Evolutionary conservation across 2,888 invertebrate genomes (phyloP).

Genomic region (Cordylochernes scorpioides): DNA sequence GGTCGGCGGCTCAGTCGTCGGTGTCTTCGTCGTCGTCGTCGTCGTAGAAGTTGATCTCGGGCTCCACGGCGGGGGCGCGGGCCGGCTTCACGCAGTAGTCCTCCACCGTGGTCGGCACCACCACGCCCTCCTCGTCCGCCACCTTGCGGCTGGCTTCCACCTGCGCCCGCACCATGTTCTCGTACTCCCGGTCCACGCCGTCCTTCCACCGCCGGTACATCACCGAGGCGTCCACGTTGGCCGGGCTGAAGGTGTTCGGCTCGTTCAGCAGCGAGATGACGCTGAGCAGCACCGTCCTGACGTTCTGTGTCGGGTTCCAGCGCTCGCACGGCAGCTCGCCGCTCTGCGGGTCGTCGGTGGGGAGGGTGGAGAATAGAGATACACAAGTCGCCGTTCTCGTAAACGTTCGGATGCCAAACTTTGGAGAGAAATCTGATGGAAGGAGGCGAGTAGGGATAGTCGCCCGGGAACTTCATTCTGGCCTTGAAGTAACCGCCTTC

Average conservation of each 20-base stretch:
- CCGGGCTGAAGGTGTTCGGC: constrained; percentile 54
- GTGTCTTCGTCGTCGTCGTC: too few species aligned
- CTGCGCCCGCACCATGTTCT: constrained; percentile 94
- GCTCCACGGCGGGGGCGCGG: too few species aligned
- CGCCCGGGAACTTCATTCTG: constrained; percentile 89
- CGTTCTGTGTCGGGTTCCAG: constrained; percentile 99
- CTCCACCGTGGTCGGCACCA: constrained; percentile 84
- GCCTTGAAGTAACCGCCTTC: constrained; percentile 99
- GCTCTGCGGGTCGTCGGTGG: constrained; percentile 94
- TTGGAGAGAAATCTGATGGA: constrained; percentile 89
- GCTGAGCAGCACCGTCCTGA: constrained; percentile 28
- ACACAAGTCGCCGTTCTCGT: constrained; percentile 98
- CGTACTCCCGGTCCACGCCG: constrained; percentile 92
- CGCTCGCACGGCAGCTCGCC: constrained; percentile 96
- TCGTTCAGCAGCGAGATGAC: background rate
- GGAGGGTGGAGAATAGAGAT: constrained; percentile 98
- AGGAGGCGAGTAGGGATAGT: constrained; percentile 97
- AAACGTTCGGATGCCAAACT: constrained; percentile 99
- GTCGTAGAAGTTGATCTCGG: too few species aligned
- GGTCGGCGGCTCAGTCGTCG: too few species aligned
- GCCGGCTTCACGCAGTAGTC: constrained; percentile 84
- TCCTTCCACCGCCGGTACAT: constrained; percentile 98
- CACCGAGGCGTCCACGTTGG: constrained; percentile 97
- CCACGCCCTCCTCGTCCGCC: constrained; percentile 84
- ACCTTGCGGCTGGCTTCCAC: constrained; percentile 78